phyloP scores from a whole-genome alignment of 2,797 vertebrate species.

The Acrossocheilus fasciatus region DNA sequence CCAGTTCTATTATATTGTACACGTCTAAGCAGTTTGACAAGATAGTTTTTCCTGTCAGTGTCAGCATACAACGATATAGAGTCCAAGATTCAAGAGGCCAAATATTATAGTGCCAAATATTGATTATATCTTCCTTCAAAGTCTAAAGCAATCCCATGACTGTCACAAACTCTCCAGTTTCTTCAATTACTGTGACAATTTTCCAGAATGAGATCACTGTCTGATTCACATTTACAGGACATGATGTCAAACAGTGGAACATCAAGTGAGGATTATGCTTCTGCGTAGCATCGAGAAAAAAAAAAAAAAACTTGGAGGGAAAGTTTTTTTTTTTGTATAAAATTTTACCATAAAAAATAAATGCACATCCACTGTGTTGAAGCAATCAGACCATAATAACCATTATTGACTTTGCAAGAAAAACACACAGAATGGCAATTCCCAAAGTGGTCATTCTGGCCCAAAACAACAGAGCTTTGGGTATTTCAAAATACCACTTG shows the following conservation, averaged over 20 bases:
- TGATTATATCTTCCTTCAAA: not conserved
- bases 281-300: not conserved
- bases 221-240: constrained; percentile 41
- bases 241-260: constrained; percentile 40
- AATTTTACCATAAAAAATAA: not conserved
- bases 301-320: not conserved
- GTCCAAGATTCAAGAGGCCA: not conserved
- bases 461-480: not conserved
- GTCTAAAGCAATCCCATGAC: not conserved
- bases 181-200: not conserved
- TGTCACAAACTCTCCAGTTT: not conserved
- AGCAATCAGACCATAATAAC: not conserved
- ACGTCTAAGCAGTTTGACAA: not conserved
- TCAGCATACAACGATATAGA: not conserved
- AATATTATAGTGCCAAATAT: not conserved
- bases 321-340: not conserved
- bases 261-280: not conserved
- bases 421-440: not conserved
- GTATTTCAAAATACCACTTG: not conserved
- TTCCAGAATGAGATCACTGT: constrained; percentile 30
- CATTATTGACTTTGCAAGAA: not conserved
- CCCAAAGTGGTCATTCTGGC: not conserved
- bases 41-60: not conserved
- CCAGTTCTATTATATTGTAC: not conserved
- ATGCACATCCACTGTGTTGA: not conserved